phyloP scores from a whole-genome alignment of 2,113 vertebrate species.

The Laterallus jamaicensis region DNA sequence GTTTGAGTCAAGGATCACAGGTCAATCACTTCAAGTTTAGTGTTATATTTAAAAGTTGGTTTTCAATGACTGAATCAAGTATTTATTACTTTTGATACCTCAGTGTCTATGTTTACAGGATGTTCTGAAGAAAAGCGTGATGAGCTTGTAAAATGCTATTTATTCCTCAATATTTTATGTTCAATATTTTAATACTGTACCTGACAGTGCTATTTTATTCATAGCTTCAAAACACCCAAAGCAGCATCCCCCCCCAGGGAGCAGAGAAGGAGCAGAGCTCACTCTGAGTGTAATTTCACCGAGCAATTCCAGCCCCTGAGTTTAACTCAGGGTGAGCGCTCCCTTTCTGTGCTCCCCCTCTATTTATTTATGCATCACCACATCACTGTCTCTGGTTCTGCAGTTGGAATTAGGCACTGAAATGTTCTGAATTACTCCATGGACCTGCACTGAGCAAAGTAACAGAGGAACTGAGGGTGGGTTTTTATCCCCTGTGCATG shows the following conservation, averaged over 20 bases:
- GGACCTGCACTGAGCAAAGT: neutral
- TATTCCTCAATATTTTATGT: conserved; percentile 15
- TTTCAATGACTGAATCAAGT: neutral
- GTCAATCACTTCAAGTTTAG: neutral
- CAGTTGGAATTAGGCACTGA: neutral
- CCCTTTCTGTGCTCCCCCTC: neutral
- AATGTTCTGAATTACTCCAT: neutral
- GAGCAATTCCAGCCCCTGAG: neutral
- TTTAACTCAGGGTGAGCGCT: neutral
- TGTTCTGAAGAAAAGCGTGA: neutral
- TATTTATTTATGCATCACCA: neutral
- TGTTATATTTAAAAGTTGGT: neutral
- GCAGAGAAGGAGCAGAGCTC: neutral
- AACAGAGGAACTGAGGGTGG: neutral
- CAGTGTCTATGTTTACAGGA: conserved; percentile 35
- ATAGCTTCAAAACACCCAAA: neutral
- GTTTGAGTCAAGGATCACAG: neutral
- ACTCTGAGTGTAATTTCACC: neutral
- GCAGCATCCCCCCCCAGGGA: neutral
- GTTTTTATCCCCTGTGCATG: neutral
- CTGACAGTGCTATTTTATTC: neutral
- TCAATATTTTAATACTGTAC: neutral
- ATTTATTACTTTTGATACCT: conserved; percentile 71
- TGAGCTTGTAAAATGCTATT: conserved; percentile 33
- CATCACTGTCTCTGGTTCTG: neutral